Conservation (phyloP, 2,888 invertebrate genomes). For the Agonopterix alstromeriana region DNA sequence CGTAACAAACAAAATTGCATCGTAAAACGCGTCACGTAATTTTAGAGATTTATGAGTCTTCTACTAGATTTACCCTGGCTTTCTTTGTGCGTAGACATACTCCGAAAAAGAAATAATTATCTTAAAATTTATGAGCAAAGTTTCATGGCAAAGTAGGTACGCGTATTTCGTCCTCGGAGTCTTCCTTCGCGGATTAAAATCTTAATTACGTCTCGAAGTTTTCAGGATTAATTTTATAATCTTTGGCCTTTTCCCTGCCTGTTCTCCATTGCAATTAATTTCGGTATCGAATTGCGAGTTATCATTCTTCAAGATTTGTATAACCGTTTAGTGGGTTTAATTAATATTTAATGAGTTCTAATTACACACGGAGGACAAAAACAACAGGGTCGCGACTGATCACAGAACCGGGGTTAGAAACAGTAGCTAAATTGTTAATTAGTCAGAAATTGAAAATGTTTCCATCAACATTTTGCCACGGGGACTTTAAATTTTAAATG, state of each 20-base stretch:
- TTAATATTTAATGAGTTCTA: constrained; percentile 2
- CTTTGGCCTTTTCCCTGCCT: constrained; percentile 35
- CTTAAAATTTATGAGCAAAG: constrained; percentile 56
- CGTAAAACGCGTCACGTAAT: constrained; percentile 1
- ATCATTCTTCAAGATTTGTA: constrained; percentile 16
- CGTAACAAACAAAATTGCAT: constrained; percentile 8
- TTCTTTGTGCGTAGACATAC: constrained; percentile 3
- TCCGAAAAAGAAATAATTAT: constrained; percentile 43
- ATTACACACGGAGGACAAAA: neutral
- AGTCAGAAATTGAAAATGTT: neutral
- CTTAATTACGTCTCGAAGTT: constrained; percentile 62
- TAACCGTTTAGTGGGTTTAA: constrained; percentile 10
- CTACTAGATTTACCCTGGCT: constrained; percentile 1
- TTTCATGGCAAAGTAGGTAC: constrained; percentile 35
- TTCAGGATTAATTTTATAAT: constrained; percentile 58
- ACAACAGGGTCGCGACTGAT: neutral
- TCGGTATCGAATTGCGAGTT: constrained; percentile 28
- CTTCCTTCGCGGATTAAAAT: constrained; percentile 56
- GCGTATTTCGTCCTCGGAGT: constrained; percentile 46
- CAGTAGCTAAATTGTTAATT: neutral
- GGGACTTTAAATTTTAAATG: neutral
- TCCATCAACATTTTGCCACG: neutral
- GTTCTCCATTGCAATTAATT: constrained; percentile 6
- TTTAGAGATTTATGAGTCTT: constrained; percentile 5
- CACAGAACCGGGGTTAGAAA: too few relatives aligned